Base-by-base conservation (phyloP, 1,140 invertebrate species). In the Augochlora pura region DNA sequence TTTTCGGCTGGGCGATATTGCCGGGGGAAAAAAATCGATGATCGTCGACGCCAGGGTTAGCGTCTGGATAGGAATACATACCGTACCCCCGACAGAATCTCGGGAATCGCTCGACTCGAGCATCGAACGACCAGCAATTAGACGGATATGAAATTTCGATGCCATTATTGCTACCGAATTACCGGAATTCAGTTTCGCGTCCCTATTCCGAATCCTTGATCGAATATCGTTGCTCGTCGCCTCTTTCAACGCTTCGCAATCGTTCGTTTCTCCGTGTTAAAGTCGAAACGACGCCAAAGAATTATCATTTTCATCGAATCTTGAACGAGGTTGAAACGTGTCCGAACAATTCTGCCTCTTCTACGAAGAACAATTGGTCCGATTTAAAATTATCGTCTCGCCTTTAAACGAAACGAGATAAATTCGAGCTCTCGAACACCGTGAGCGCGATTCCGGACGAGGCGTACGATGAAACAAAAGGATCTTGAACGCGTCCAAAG, bases 101-200 rank as follows among this genome's bases (percentile, higher is more conserved):
- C 62, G 32, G 32, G 25, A 64, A 64, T 64, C 32, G 18, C 62
- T 64, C 62, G 16, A 39, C 62, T 64, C 32, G 32, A 64, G 2
- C 62, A 10, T 64, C 62, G 62, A 63, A 63, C 25, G 21, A 38
- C 39, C 16, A 10, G 18, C 57, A 62, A 72, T 62, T 62, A 62
- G 10, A 27, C 23, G 70, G 38, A 73, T 63, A 73, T 73, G 59
- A 73, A 73, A 73, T 63, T 73, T 73, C 21, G 21, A 63, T 21
- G 4, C 39, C 18, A 63, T 42, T 54, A 52, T 52, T 52, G 62
- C 32, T 39, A 38, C 27, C 21, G 62, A 64, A 21, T 64, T 64
- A 64, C 62, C 39, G 62, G 7, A 39, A 64, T 39, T 64, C 18
- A 21, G 32, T 39, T 64, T 64, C 18, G 21, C 18, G 18, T 2